phyloP scores from a whole-genome alignment of 2,113 vertebrate genomes.

The Noctilio leporinus region DNA sequence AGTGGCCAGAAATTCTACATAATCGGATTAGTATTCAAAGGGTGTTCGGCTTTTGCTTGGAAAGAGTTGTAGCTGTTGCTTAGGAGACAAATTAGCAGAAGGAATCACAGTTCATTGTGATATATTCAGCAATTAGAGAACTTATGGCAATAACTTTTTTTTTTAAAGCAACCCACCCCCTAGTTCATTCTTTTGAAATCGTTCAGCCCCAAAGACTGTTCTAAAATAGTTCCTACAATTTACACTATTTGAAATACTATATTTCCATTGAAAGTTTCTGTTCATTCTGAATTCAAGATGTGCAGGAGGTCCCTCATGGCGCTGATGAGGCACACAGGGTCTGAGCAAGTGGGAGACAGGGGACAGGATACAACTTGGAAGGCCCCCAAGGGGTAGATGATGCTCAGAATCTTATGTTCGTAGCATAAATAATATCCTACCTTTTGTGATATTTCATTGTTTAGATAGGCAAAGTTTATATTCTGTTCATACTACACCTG shows the following conservation, averaged over 20 bases:
- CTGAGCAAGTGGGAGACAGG: background rate
- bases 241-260: background rate
- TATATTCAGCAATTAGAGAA: background rate
- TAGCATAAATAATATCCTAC: background rate
- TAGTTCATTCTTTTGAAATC: background rate
- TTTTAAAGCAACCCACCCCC: background rate
- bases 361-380: background rate
- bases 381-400: background rate
- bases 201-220: background rate
- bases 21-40: conserved; percentile 40
- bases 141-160: background rate
- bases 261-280: background rate
- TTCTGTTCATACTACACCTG: background rate
- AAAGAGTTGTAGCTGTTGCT: conserved; percentile 4
- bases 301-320: background rate
- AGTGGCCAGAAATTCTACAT: background rate
- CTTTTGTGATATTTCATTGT: background rate
- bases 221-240: background rate
- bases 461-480: background rate
- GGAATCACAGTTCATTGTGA: background rate
- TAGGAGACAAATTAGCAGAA: background rate
- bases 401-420: background rate
- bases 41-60: background rate
- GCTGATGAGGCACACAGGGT: background rate
- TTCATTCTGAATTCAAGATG: background rate